phyloP scores from a whole-genome alignment of 2,797 vertebrate species.

The Falco columbarius region DNA sequence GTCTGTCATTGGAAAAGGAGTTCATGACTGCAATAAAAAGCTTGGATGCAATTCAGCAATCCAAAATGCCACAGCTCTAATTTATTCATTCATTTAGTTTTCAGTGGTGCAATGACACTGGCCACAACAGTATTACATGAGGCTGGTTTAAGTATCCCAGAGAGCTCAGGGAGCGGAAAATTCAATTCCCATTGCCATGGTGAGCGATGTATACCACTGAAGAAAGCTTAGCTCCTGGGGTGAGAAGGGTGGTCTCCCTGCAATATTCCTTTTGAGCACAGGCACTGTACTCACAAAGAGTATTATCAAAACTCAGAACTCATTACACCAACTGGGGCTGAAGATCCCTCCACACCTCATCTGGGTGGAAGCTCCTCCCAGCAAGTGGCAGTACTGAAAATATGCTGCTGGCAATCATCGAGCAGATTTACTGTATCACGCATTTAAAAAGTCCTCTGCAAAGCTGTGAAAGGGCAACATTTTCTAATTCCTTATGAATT shows the following conservation, averaged over 20 bases:
- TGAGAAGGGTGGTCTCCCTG: slow-evolving; percentile 54
- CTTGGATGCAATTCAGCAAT: slow-evolving; percentile 59
- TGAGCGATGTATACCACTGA: slow-evolving; percentile 27
- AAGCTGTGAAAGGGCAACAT: not conserved
- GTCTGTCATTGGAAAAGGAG: slow-evolving; percentile 10
- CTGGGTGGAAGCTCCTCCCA: not conserved
- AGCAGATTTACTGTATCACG: not conserved
- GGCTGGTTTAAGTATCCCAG: slow-evolving; percentile 65
- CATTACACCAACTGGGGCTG: not conserved
- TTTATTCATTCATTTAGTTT: slow-evolving; percentile 75
- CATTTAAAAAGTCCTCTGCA: not conserved
- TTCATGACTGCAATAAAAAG: slow-evolving; percentile 50
- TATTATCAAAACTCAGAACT: slow-evolving; percentile 21
- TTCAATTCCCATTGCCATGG: slow-evolving; percentile 77
- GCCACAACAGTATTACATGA: slow-evolving; percentile 68
- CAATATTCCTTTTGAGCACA: not conserved
- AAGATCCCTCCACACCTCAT: slow-evolving; percentile 9
- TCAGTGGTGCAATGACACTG: slow-evolving; percentile 58
- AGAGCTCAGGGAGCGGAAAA: slow-evolving; percentile 64
- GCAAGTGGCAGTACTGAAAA: not conserved
- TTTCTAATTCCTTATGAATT: not conserved
- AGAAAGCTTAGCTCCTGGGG: slow-evolving; percentile 25
- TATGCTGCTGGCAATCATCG: not conserved
- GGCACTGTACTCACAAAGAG: slow-evolving; percentile 41
- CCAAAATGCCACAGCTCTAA: slow-evolving; percentile 56